Conservation (phyloP, 2,797 vertebrate species). For the Myotis myotis region DNA sequence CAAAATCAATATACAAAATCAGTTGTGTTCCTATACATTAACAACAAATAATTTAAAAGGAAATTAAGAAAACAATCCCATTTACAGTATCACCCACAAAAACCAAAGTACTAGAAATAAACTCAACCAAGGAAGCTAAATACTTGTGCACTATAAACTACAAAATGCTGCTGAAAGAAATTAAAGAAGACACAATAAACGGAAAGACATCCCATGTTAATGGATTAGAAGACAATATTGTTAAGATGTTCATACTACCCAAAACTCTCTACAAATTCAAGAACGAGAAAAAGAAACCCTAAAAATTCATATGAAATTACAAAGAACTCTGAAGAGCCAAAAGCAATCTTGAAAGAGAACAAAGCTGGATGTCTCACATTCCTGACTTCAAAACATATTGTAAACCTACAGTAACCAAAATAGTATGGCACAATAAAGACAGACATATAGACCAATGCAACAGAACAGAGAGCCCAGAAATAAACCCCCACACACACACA, state of each 20-base stretch:
- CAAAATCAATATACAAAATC: slow-evolving; percentile 6
- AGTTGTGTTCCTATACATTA: background rate
- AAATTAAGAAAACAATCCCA: slow-evolving; percentile 30
- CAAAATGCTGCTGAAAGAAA: background rate
- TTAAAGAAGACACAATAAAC: background rate
- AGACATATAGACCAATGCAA: background rate
- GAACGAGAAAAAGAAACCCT: background rate
- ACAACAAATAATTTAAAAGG: background rate
- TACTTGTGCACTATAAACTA: background rate
- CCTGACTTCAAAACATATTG: slow-evolving; percentile 18
- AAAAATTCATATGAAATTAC: background rate
- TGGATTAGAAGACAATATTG: background rate
- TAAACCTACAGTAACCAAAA: background rate
- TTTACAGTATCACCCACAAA: background rate
- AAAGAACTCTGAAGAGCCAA: background rate
- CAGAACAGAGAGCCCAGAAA: background rate
- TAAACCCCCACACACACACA: background rate
- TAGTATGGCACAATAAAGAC: background rate
- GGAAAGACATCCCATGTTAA: background rate
- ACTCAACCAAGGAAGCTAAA: background rate
- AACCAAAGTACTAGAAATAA: background rate
- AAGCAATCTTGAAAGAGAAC: slow-evolving; percentile 7
- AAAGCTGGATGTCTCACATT: background rate
- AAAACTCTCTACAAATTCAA: background rate
- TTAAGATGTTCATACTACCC: background rate